Evolutionary conservation across 2,113 vertebrate species (phyloP), one percentile per base, ranked within the genome.

Genomic region (Dunckerocampus dactyliophorus): DNA sequence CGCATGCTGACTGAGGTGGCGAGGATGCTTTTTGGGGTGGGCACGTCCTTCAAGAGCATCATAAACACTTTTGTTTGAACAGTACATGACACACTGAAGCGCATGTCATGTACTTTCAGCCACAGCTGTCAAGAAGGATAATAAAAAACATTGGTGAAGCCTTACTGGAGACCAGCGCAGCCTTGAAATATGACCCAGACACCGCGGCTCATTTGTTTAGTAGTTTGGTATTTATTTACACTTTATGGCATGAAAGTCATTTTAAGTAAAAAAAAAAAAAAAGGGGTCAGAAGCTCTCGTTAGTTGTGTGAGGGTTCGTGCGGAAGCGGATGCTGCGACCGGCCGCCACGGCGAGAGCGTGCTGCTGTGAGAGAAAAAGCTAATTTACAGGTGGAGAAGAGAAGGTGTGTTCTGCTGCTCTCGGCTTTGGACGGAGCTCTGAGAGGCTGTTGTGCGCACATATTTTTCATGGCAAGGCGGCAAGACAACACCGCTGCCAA

Each of bases 401-500:
- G 77, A 76, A 60, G 78, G 69, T 1, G 83, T 75, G 82, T 87
- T 89, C 77, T 75, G 8, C 51, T 19, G 76, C 69, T 43, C 67
- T 62, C 45, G 6, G 17, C 45, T 76, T 77, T 81, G 71, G 70
- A 75, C 4, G 64, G 47, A 37, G 71, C 80, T 85, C 77, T 82
- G 63, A 82, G 85, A 72, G 69, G 63, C 64, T 64, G 73, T 82
- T 87, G 76, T 89, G 69, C 58, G 65, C 56, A 46, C 9, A 72
- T 86, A 81, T 90, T 84, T 86, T 73, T 80, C 70, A 87, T 85
- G 79, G 85, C 84, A 81, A 62, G 72, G 76, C 82, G 72, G 79
- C 66, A 63, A 74, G 43, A 84, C 77, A 72, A 63, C 54, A 52
- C 62, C 19, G 63, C 76, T 67, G 63, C 68, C n/a, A 39, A 39